Conservation (phyloP, 1,140 invertebrate species). For the Bombus pascuorum region DNA sequence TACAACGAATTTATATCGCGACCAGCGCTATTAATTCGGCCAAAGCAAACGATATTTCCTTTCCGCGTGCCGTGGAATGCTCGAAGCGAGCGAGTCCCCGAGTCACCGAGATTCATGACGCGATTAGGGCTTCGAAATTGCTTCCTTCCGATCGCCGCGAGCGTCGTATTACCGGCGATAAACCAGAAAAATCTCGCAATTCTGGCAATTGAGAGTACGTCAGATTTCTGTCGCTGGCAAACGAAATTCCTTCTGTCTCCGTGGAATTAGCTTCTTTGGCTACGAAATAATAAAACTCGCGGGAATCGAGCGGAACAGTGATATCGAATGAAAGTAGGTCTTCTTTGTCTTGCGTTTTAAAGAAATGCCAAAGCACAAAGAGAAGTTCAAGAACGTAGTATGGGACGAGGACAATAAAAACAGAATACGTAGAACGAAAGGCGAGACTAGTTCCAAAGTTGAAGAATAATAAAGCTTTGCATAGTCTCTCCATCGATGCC, state of each 20-base stretch:
- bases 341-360: background rate
- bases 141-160: slow-evolving; percentile 16
- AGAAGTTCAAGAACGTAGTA: too few relatives aligned
- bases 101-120: slow-evolving; percentile 34
- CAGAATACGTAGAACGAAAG: too few relatives aligned
- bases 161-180: slow-evolving; percentile 11
- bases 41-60: slow-evolving; percentile 42
- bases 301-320: background rate
- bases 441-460: too few relatives aligned
- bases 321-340: background rate
- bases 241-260: background rate
- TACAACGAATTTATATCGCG: background rate
- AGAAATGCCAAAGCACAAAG: too few relatives aligned
- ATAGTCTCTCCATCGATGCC: too few relatives aligned
- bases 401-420: too few relatives aligned
- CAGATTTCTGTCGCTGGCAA: background rate
- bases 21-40: slow-evolving; percentile 39
- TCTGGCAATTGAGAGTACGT: background rate
- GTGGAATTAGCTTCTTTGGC: background rate
- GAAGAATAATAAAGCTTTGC: too few relatives aligned
- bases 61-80: slow-evolving; percentile 15
- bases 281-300: background rate
- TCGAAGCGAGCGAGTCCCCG: background rate
- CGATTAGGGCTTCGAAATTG: slow-evolving; percentile 45
- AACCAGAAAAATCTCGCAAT: slow-evolving; percentile 20